A percentile compares a stretch with the other conserved stretches of the same genome.
Conservation (phyloP, 2,113 vertebrate species). For the Emydura subglobosa region DNA sequence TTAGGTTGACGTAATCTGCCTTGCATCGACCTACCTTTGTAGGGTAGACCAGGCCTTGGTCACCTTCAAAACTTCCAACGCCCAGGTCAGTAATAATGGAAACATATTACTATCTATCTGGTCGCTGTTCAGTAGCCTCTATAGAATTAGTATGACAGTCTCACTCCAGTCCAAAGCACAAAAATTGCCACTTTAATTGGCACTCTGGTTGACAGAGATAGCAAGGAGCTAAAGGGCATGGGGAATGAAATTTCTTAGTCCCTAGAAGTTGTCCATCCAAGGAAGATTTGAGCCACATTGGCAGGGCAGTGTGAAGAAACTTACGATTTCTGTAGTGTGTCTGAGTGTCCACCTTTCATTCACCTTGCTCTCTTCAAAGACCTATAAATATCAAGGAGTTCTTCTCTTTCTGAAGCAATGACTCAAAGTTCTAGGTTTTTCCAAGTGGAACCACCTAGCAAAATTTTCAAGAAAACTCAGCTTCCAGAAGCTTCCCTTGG, state of each 20-base stretch:
- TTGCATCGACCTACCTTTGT: no score
- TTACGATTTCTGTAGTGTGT: no score
- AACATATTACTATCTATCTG: not conserved
- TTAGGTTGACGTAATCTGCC: no score
- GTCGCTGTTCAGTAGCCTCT: not conserved
- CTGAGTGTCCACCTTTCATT: not conserved
- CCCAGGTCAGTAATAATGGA: not conserved
- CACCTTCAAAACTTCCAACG: not conserved
- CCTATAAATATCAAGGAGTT: not conserved
- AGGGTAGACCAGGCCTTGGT: not conserved
- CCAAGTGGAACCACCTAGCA: not conserved
- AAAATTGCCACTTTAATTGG: not conserved
- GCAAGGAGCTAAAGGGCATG: fast-evolving
- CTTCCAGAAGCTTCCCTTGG: not conserved
- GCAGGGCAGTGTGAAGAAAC: not conserved
- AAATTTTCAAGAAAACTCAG: not conserved
- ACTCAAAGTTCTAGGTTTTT: not conserved
- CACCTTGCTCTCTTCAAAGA: not conserved
- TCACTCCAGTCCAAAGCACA: not conserved
- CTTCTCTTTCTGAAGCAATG: not conserved
- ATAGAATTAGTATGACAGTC: not conserved
- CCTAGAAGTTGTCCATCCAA: not conserved
- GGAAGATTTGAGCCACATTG: not conserved
- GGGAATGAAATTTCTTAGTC: not conserved
- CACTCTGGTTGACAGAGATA: not conserved